Evolutionary conservation across 2,797 vertebrate species (phyloP).

Genomic region (Melanotaenia boesemani): DNA sequence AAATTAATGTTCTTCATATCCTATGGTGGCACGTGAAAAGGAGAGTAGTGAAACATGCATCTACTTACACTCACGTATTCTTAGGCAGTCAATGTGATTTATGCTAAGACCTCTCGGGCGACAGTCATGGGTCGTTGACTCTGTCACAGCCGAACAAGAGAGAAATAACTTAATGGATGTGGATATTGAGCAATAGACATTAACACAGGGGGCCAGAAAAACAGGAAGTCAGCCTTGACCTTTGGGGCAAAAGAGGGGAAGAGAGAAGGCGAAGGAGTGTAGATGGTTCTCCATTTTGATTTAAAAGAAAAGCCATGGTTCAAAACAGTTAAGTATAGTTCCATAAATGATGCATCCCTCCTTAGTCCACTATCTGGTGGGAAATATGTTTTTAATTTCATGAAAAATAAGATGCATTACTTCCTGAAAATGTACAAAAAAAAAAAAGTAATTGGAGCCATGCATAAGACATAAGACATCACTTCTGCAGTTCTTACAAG

Average conservation of each 20-base stretch:
- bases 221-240: constrained; percentile 80
- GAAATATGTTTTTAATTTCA: constrained; percentile 32
- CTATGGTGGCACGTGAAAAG: constrained; percentile 67
- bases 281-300: constrained; percentile 50
- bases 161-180: constrained; percentile 76
- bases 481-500: neutral
- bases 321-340: constrained; percentile 13
- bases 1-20: constrained; percentile 72
- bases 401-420: neutral
- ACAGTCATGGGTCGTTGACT: constrained; percentile 76
- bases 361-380: neutral
- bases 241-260: constrained; percentile 33
- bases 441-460: neutral
- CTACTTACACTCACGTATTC: constrained; percentile 5
- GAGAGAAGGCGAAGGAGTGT: constrained; percentile 28
- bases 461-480: constrained; percentile 4
- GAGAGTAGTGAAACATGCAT: constrained; percentile 52
- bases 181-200: constrained; percentile 73
- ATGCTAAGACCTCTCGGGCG: constrained; percentile 65
- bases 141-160: constrained; percentile 72
- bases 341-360: constrained; percentile 14
- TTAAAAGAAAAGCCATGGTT: constrained; percentile 36
- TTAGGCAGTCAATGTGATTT: constrained; percentile 67
- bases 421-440: neutral
- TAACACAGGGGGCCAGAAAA: constrained; percentile 72